phyloP scores from a whole-genome alignment of 2,113 vertebrate species.

The Prionailurus viverrinus region DNA sequence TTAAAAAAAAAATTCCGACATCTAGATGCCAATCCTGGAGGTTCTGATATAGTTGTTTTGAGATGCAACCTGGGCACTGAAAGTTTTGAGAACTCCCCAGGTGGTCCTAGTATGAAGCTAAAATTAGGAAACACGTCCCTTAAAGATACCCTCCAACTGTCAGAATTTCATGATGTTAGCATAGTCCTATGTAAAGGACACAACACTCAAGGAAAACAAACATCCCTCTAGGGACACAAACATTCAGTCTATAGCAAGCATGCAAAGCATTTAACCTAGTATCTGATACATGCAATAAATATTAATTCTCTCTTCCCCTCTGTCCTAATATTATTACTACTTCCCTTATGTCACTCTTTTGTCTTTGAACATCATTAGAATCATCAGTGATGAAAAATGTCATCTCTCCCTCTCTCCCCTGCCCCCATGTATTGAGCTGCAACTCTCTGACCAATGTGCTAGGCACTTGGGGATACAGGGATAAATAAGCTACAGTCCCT shows the following conservation, averaged over 20 bases:
- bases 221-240: background rate
- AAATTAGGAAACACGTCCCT: background rate
- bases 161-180: background rate
- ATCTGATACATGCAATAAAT: background rate
- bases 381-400: background rate
- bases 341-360: background rate
- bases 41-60: background rate
- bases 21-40: background rate
- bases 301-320: background rate
- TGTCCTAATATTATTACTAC: background rate
- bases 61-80: background rate
- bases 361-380: background rate
- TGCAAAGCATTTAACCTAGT: background rate
- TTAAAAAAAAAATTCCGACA: no score
- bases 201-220: slow-evolving; percentile 17
- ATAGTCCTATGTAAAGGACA: background rate
- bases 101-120: background rate
- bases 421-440: background rate
- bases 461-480: background rate
- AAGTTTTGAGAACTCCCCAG: background rate
- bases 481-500: background rate
- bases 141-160: background rate
- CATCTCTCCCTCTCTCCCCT: background rate
- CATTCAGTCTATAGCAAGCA: background rate
- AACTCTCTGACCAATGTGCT: background rate